These are phyloP conservation scores for Hybognathus amarus DNA, from an alignment of 2,797 vertebrate genomes.

Conservation along the genomic window DNA sequence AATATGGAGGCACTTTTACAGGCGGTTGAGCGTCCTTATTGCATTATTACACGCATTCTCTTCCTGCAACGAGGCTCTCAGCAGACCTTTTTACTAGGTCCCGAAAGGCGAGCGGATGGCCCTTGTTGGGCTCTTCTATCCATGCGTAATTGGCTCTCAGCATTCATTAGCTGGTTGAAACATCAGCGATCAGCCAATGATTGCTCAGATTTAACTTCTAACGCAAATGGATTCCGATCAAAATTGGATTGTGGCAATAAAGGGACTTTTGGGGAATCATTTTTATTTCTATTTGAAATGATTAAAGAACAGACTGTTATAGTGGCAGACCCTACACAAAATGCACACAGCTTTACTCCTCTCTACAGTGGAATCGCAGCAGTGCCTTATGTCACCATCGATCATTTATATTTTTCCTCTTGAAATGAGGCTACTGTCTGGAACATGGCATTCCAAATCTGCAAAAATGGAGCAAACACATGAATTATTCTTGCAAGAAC, in stretches of 20 bases:
- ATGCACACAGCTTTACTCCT: not conserved
- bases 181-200: conserved; percentile 20
- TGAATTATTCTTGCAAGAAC: conserved; percentile 38
- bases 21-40: conserved; percentile 12
- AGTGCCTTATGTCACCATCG: conserved; percentile 28
- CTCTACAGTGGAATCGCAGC: not conserved
- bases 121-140: conserved; percentile 36
- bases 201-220: conserved; percentile 7
- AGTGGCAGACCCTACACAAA: not conserved
- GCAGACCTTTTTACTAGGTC: conserved; percentile 40
- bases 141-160: conserved; percentile 39
- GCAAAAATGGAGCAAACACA: conserved; percentile 45
- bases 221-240: conserved; percentile 13
- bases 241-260: conserved; percentile 15
- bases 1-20: conserved; percentile 36
- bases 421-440: conserved; percentile 39
- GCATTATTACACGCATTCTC: conserved; percentile 31
- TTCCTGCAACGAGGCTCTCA: conserved; percentile 8
- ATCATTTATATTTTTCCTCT: conserved; percentile 41
- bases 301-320: not conserved
- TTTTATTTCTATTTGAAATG: conserved; percentile 7
- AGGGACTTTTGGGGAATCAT: not conserved
- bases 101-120: conserved; percentile 11
- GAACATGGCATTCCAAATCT: conserved; percentile 27
- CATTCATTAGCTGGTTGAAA: conserved; percentile 40